phyloP scores from a whole-genome alignment of 2,797 vertebrate genomes.

The Alouatta caraya region DNA sequence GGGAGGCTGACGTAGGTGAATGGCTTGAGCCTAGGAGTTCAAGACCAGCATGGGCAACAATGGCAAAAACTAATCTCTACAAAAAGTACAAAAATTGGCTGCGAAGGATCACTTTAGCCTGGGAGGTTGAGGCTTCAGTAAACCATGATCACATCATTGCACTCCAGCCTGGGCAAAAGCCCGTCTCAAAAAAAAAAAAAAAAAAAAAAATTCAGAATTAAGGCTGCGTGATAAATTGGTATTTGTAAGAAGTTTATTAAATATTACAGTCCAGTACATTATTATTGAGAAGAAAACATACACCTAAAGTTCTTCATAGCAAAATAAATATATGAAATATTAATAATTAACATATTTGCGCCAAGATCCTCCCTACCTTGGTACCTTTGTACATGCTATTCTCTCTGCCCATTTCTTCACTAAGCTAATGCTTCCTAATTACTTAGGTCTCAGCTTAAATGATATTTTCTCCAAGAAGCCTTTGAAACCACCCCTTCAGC shows the following conservation, averaged over 20 bases:
- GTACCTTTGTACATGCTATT: neutral
- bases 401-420: neutral
- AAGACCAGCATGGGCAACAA: neutral
- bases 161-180: too few relatives aligned
- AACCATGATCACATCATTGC: too few relatives aligned
- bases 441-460: neutral
- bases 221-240: neutral
- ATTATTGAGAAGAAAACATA: neutral
- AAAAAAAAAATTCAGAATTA: neutral
- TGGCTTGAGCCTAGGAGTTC: neutral
- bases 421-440: neutral
- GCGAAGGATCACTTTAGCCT: too few relatives aligned
- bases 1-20: neutral
- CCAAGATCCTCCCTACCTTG: neutral
- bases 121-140: too few relatives aligned
- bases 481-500: neutral
- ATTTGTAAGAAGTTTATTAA: neutral
- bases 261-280: neutral
- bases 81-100: neutral
- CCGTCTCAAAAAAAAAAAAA: too few relatives aligned
- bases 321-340: conserved; percentile 35
- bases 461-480: neutral
- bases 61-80: neutral
- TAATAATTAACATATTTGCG: neutral
- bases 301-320: neutral